Conservation (phyloP, 2,113 vertebrate genomes). For the Clarias magur region DNA sequence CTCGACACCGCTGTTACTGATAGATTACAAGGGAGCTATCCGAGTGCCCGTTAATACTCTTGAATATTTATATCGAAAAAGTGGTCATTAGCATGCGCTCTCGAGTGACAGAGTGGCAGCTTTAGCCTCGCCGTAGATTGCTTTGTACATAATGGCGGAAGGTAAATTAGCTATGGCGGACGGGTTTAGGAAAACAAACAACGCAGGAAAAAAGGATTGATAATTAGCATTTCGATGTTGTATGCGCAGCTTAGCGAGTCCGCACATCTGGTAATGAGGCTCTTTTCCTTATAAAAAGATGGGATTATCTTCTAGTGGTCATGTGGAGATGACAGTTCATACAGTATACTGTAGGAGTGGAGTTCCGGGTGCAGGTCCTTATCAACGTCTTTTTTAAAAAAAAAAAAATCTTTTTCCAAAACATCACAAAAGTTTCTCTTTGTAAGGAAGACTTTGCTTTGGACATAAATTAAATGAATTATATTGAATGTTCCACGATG, state of each 20-base stretch:
- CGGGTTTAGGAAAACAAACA: neutral
- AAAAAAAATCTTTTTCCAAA: neutral
- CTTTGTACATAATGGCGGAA: neutral
- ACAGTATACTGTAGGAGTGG: slow-evolving; percentile 19
- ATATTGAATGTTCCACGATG: neutral
- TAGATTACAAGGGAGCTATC: slow-evolving; percentile 18
- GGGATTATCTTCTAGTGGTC: slow-evolving; percentile 49
- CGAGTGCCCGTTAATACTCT: slow-evolving; percentile 12
- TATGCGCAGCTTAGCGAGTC: slow-evolving; percentile 5
- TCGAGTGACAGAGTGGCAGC: slow-evolving; percentile 17
- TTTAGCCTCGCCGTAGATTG: slow-evolving; percentile 29
- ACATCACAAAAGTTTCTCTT: neutral
- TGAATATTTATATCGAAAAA: slow-evolving; percentile 52
- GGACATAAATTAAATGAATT: neutral
- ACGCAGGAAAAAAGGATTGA: neutral
- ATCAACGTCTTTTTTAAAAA: too few relatives aligned
- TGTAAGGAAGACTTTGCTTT: neutral
- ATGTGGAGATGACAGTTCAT: slow-evolving; percentile 62
- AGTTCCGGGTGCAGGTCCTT: slow-evolving; percentile 16
- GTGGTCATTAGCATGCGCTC: slow-evolving; percentile 42
- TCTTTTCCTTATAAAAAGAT: slow-evolving; percentile 41
- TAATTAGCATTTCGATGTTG: neutral
- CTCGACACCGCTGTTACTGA: neutral
- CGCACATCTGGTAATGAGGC: slow-evolving; percentile 59
- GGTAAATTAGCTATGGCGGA: slow-evolving; percentile 3